Percentiles rank a stretch among this genome's conserved stretches.
These are phyloP conservation scores for Silurus lanzhouensis DNA, from an alignment of 2,797 vertebrate genomes.

Conservation along the genomic window DNA sequence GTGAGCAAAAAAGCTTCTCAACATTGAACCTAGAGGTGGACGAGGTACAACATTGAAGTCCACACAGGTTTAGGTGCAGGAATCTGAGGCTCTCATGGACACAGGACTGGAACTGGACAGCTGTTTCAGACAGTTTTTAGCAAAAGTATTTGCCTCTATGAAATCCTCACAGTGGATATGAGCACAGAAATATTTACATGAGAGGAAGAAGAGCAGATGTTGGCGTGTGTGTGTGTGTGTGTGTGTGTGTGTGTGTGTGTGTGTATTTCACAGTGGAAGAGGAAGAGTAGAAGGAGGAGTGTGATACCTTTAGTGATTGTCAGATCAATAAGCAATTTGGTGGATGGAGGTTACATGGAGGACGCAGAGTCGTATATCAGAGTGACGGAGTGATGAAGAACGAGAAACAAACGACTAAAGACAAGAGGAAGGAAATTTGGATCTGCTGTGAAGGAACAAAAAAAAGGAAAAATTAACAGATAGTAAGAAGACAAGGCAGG, in stretches of 20 bases:
- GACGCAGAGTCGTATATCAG: constrained; percentile 48
- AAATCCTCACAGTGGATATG: not conserved
- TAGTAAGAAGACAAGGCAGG: not conserved
- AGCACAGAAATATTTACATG: not conserved
- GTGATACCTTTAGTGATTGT: constrained; percentile 73
- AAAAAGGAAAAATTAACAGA: not conserved
- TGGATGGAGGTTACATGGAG: constrained; percentile 65
- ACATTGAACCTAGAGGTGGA: too few species aligned
- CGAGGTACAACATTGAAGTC: too few species aligned
- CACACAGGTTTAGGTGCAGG: too few species aligned
- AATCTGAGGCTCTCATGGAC: too few species aligned
- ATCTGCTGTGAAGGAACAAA: not conserved
- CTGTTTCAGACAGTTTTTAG: not conserved
- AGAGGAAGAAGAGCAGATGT: not conserved
- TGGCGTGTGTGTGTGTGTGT: not conserved
- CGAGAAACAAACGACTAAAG: constrained; percentile 24
- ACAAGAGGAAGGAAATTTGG: not conserved
- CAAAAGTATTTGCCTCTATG: not conserved
- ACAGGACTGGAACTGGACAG: not conserved
- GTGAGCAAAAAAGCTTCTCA: too few species aligned
- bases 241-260: constrained; percentile 2
- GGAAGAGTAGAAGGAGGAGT: constrained; percentile 59
- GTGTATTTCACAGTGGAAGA: not conserved
- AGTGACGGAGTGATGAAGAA: constrained; percentile 15
- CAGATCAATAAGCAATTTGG: constrained; percentile 82